A percentile compares a stretch with the other conserved stretches of the same genome.
phyloP scores from a whole-genome alignment of 1,140 invertebrate species.

The Zaprionus tsacasi region DNA sequence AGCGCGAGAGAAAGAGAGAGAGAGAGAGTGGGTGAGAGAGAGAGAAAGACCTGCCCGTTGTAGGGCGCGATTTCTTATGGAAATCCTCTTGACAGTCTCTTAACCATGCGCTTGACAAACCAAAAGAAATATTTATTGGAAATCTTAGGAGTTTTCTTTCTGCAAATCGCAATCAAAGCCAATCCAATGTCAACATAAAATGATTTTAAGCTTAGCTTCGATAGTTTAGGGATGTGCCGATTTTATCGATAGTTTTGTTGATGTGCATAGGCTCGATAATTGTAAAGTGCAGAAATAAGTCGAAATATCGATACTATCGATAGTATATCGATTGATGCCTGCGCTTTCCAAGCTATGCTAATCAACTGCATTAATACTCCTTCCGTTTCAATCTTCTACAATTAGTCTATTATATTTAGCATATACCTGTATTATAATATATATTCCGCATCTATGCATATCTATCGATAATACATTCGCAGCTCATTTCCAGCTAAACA shows the following conservation, averaged over 20 bases:
- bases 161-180: neutral
- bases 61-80: constrained; percentile 16
- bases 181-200: neutral
- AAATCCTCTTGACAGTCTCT: constrained; percentile 29
- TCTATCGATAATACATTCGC: neutral
- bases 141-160: neutral
- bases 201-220: neutral
- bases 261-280: too few species aligned
- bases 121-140: constrained; percentile 62
- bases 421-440: neutral
- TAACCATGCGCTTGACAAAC: constrained; percentile 16
- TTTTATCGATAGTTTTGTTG: too few species aligned
- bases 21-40: too few species aligned
- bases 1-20: too few species aligned
- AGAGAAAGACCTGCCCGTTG: neutral
- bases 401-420: neutral
- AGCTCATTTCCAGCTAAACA: constrained; percentile 3
- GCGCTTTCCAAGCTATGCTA: too few species aligned
- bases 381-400: neutral
- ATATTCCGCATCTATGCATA: neutral
- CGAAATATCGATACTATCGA: too few species aligned
- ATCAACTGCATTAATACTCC: too few species aligned
- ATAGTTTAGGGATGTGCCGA: too few species aligned
- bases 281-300: too few species aligned
- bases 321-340: too few species aligned